Conservation (phyloP, 2,113 vertebrate genomes). For the Tenebrosternarchus preto region DNA sequence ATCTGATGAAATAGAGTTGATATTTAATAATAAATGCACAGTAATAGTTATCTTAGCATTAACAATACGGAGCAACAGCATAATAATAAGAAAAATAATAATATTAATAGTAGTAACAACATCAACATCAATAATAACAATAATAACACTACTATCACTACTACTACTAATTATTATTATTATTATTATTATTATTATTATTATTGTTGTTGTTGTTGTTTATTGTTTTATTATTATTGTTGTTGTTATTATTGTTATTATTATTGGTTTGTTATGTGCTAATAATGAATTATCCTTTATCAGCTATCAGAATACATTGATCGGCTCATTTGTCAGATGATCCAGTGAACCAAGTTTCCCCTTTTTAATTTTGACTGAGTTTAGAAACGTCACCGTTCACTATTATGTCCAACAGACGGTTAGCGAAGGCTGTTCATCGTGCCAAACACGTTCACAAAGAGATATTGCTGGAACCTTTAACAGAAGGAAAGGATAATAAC, state of each 20-base stretch:
- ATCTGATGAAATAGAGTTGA: too few species aligned
- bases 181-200: too few species aligned
- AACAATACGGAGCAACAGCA: background rate
- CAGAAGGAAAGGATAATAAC: constrained; percentile 31
- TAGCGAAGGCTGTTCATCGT: constrained; percentile 36
- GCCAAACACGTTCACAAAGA: constrained; percentile 48
- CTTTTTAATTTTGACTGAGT: constrained; percentile 15
- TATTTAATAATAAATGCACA: too few species aligned
- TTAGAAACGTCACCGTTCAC: constrained; percentile 18
- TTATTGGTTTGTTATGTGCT: background rate
- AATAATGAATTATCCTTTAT: background rate
- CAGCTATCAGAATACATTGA: background rate
- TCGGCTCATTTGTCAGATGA: background rate
- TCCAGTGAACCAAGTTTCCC: constrained; percentile 9
- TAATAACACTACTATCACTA: background rate
- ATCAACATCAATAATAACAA: background rate
- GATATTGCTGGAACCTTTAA: constrained; percentile 16
- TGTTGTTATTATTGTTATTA: too few species aligned
- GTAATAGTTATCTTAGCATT: background rate
- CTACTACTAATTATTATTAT: background rate
- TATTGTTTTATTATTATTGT: too few species aligned
- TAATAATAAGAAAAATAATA: background rate
- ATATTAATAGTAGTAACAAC: background rate
- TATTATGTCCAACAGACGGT: constrained; percentile 51
- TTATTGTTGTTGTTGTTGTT: too few species aligned